Percentiles rank a stretch among this genome's conserved stretches.
Conservation (phyloP, 1,140 invertebrate species). For the Carposina sasakii region DNA sequence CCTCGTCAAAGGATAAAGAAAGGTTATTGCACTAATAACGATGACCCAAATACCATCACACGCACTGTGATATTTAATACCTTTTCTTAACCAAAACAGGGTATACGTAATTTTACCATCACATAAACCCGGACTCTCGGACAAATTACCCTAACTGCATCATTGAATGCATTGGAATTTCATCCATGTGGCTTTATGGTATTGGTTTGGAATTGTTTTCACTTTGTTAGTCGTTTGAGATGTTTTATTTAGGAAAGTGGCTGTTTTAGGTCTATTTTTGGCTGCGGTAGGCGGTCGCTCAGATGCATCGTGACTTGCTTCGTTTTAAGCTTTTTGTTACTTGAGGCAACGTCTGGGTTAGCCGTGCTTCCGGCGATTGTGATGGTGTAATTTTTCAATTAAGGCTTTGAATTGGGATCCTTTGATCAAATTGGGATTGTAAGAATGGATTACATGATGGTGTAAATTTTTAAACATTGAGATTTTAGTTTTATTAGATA, state of each 20-base stretch:
- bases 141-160: constrained; percentile 6
- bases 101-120: constrained; percentile 50
- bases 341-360: constrained; percentile 44
- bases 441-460: too few species aligned
- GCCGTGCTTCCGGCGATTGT: constrained; percentile 61
- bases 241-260: neutral
- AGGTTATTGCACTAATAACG: too few species aligned
- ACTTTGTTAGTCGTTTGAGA: neutral
- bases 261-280: constrained; percentile 50
- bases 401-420: too few species aligned
- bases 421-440: too few species aligned
- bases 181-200: neutral
- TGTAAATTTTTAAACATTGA: too few species aligned
- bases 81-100: constrained; percentile 32
- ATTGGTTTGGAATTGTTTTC: neutral
- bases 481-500: too few species aligned
- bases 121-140: constrained; percentile 43
- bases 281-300: constrained; percentile 68
- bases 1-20: too few species aligned
- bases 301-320: constrained; percentile 45
- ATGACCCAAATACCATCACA: too few species aligned
- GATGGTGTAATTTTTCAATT: constrained; percentile 42
- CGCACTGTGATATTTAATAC: constrained; percentile 43
- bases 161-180: neutral
- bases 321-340: constrained; percentile 51